Conservation (phyloP, 1,140 invertebrate genomes). For the Liolophura sinensis region DNA sequence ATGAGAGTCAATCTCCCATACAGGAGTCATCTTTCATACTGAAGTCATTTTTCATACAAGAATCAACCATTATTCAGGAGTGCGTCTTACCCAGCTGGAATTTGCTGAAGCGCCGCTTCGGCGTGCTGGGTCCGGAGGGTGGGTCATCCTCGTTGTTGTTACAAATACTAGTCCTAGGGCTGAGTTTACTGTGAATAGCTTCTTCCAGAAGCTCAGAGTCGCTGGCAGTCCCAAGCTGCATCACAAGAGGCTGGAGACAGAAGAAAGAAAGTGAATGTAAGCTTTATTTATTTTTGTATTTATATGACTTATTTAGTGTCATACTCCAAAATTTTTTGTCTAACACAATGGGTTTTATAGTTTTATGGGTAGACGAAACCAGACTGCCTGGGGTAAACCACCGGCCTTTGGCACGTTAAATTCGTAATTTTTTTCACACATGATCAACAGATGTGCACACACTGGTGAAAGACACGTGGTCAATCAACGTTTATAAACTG, state of each 20-base stretch:
- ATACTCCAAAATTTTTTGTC: too few relatives aligned
- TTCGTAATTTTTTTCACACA: too few relatives aligned
- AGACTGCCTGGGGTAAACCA: too few relatives aligned
- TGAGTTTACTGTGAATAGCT: conserved; percentile 27
- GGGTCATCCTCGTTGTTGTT: conserved; percentile 51
- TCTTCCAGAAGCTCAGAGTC: conserved; percentile 54
- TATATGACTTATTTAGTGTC: conserved; percentile 3
- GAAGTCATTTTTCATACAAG: background rate
- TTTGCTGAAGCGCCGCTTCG: conserved; percentile 51
- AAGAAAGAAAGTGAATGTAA: background rate
- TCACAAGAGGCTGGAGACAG: conserved; percentile 27
- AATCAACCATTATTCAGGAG: background rate
- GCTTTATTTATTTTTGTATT: too few relatives aligned
- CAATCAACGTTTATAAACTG: too few relatives aligned
- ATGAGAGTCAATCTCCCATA: too few relatives aligned
- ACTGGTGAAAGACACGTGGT: too few relatives aligned
- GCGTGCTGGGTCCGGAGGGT: conserved; percentile 41
- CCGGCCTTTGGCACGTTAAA: too few relatives aligned
- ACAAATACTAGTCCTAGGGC: conserved; percentile 46
- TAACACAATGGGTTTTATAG: too few relatives aligned
- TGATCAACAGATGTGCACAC: too few relatives aligned
- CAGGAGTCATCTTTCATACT: too few relatives aligned
- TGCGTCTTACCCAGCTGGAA: conserved; percentile 44
- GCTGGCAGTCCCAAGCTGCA: conserved; percentile 45
- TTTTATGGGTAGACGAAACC: too few relatives aligned